Evolutionary conservation across 2,113 vertebrate species (phyloP).

Genomic region (Saccopteryx leptura): DNA sequence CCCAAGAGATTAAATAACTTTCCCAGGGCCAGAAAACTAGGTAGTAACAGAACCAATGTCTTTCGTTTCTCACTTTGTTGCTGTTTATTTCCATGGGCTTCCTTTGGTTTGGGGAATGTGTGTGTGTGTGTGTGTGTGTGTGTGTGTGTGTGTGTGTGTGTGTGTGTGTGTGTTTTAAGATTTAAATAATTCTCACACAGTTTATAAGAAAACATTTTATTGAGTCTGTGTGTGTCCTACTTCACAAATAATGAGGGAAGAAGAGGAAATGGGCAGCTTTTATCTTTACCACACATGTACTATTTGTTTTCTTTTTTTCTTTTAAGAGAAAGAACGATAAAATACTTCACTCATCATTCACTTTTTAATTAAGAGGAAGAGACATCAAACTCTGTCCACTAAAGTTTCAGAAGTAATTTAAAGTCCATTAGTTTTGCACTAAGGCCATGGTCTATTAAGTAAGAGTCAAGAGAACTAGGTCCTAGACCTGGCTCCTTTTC

Average conservation of each 20-base stretch:
- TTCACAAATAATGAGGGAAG: slow-evolving; percentile 71
- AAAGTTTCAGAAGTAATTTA: slow-evolving; percentile 75
- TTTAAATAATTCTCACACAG: slow-evolving; percentile 64
- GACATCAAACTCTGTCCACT: slow-evolving; percentile 67
- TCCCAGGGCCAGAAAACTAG: slow-evolving; percentile 5
- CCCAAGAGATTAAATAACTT: slow-evolving; percentile 24
- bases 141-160: slow-evolving; percentile 29
- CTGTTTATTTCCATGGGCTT: slow-evolving; percentile 14
- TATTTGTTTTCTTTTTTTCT: slow-evolving; percentile 66
- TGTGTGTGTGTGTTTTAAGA: slow-evolving; percentile 45
- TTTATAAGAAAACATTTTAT: slow-evolving; percentile 61
- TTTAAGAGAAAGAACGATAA: slow-evolving; percentile 74
- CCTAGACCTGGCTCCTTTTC: background rate
- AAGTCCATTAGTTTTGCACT: slow-evolving; percentile 60
- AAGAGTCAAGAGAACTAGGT: slow-evolving; percentile 56
- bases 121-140: slow-evolving; percentile 31
- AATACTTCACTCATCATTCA: slow-evolving; percentile 77
- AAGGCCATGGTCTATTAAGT: slow-evolving; percentile 39
- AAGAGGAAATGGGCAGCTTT: slow-evolving; percentile 58
- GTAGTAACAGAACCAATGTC: slow-evolving; percentile 12
- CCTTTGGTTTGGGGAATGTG: slow-evolving; percentile 42
- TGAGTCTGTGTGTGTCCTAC: slow-evolving; percentile 50
- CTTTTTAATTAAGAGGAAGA: slow-evolving; percentile 83
- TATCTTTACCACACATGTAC: slow-evolving; percentile 70
- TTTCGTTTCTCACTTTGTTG: slow-evolving; percentile 18